Conservation (phyloP, 2,888 invertebrate species). For the Campaea margaritaria region DNA sequence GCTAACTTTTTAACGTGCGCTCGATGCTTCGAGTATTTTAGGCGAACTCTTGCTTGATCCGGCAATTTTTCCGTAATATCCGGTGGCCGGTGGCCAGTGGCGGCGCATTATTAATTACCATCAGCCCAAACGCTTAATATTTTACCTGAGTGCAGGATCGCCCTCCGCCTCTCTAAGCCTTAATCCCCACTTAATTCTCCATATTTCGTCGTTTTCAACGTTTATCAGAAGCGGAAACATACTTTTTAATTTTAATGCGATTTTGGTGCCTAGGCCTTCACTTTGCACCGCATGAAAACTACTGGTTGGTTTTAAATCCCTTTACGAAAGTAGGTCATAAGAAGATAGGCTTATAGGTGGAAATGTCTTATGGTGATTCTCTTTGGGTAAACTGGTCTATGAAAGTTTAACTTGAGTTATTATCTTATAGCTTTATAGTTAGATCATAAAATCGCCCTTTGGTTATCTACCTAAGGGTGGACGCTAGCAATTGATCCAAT, state of each 20-base stretch:
- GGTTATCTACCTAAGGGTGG: background rate
- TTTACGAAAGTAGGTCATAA: constrained; percentile 5
- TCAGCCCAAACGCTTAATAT: constrained; percentile 77
- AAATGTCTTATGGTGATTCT: too few species aligned
- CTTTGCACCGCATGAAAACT: constrained; percentile 23
- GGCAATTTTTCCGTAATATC: constrained; percentile 80
- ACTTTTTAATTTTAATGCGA: constrained; percentile 62
- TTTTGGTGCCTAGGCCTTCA: constrained; percentile 35
- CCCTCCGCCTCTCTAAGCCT: constrained; percentile 63
- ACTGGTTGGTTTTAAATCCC: constrained; percentile 9
- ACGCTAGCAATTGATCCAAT: constrained; percentile 20
- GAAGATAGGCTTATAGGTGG: too few species aligned
- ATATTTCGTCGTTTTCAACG: constrained; percentile 71
- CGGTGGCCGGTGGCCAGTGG: constrained; percentile 61
- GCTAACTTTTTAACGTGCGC: constrained; percentile 58
- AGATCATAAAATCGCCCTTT: background rate
- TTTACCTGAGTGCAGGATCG: constrained; percentile 75
- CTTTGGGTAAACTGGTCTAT: too few species aligned
- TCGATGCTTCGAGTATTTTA: constrained; percentile 69
- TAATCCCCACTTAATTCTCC: constrained; percentile 76
- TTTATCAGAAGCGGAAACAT: constrained; percentile 62
- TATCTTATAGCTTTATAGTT: too few species aligned
- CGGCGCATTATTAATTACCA: constrained; percentile 80
- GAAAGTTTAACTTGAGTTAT: too few species aligned
- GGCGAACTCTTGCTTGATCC: constrained; percentile 67